These are phyloP conservation scores for Drosophila falleni DNA, from an alignment of 2,888 invertebrate genomes.

Conservation along the genomic window DNA sequence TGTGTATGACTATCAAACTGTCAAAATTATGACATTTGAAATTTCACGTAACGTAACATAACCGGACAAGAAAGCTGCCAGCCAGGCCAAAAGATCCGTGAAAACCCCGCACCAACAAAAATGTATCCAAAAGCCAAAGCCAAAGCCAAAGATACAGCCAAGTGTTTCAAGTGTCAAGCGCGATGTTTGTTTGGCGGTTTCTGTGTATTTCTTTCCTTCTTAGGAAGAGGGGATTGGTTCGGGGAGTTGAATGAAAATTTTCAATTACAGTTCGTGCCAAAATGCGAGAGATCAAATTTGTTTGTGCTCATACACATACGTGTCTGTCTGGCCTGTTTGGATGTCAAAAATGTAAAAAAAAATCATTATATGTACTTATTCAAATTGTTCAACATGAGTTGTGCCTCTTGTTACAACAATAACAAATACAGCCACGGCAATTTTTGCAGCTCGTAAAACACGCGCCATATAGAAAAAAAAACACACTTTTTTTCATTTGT, in stretches of 20 bases:
- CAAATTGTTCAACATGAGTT: constrained; percentile 73
- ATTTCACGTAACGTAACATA: constrained; percentile 77
- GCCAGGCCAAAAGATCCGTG: constrained; percentile 61
- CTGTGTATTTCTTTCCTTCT: constrained; percentile 29
- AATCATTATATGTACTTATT: constrained; percentile 61
- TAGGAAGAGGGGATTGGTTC: constrained; percentile 17
- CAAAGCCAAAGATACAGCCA: constrained; percentile 53
- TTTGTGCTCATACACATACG: constrained; percentile 47
- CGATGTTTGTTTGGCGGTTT: constrained; percentile 60
- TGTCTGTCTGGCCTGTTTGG: constrained; percentile 38
- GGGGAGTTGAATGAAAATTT: constrained; percentile 57
- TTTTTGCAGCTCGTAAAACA: constrained; percentile 52
- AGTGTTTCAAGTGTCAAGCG: constrained; percentile 77
- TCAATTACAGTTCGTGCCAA: constrained; percentile 82
- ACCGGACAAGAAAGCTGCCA: constrained; percentile 76
- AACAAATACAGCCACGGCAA: constrained; percentile 35
- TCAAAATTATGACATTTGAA: constrained; percentile 82
- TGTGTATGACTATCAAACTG: constrained; percentile 73
- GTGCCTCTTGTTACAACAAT: constrained; percentile 69
- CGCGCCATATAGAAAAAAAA: constrained; percentile 57
- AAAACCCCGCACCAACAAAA: constrained; percentile 40
- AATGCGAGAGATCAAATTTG: constrained; percentile 75
- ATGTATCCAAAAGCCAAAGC: constrained; percentile 5
- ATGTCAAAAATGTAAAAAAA: constrained; percentile 26
- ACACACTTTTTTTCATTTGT: constrained; percentile 16